Base-by-base conservation (phyloP, 2,888 invertebrate species). In the Caenorhabditis macrosperma region DNA sequence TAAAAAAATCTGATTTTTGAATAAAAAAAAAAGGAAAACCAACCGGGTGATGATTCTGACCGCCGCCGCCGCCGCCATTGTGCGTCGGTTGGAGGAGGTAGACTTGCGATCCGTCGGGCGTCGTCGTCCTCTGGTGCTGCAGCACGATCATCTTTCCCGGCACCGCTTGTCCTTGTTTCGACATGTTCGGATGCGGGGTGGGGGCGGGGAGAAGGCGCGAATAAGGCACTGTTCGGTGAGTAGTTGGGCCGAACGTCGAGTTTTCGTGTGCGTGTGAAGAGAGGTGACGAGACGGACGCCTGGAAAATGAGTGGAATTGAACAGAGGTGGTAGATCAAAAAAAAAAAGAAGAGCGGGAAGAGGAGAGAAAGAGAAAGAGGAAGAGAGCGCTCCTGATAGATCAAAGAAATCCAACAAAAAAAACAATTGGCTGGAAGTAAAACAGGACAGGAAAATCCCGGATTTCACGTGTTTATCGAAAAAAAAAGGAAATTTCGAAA, bases 41-140 rank as follows among this genome's bases (percentile, higher is more conserved):
- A n/a, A 52, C 52, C 52, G 52, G 24, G 12, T 48, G 28, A 35
- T 72, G 60, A 59, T 26, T 60, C 20, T 61, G 61, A 20, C 33
- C 35, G 20, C 33, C 35, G 15, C n/a, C n/a, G n/a, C n/a, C n/a
- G n/a, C n/a, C n/a, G n/a, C n/a, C n/a, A n/a, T n/a, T n/a, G n/a
- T 57, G 68, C n/a, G 10, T 71, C 30, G 83, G 83, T 28, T 83
- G 81, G 12, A 83, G 30, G 20, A 83, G 35, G 35, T 81, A 83
- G 9, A 83, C 81, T 48, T 81, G 81, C 10, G 72, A 72, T 38
- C 72, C 72, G 38, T 72, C 72, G 9, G 63, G 57, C 10, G 41
- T 57, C 38, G 72, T 72, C 24, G 72, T 63, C 10, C 72, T 44
- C 46, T 28, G 52, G 44, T 72, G 72, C 4, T 54, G 41, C 22